Evolutionary conservation across 2,113 vertebrate genomes (phyloP), one percentile per base, ranked within the genome.

Genomic region (Gobio gobio): DNA sequence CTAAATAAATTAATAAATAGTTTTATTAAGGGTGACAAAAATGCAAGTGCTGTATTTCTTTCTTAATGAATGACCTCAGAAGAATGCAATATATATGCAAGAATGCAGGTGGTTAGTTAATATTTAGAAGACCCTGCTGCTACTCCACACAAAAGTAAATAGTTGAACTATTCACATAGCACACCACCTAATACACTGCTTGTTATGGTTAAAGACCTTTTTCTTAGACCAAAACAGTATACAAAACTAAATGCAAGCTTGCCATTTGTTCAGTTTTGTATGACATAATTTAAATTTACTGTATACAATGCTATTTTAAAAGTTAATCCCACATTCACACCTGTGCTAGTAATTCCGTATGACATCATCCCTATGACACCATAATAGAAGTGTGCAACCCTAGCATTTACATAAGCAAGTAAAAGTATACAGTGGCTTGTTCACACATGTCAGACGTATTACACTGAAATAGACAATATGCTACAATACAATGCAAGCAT

Each of bases 51-150:
- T 70, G 54, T 70, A 83, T 72, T 7, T 91, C 91, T 92, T 86
- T 86, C 9, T 82, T 83, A 33, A 83, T 92, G 87, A 93, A 87
- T 87, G 84, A 91, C 84, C 54, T 74, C 88, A 86, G 45, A 89
- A 92, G 94, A 94, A 94, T 94, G 93, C 26, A 82, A 91, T 89
- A 88, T 40, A 83, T 83, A 86, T 29, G 84, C 90, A 90, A 85
- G 86, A 89, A 86, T 64, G 82, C 83, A 80, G 81, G 47, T 36
- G 56, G 63, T 85, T 87, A 88, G 92, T 93, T 94, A 94, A 94
- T 94, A 89, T 90, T 94, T 94, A 92, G 80, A 82, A 86, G 84
- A 90, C 82, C 81, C 4, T 43, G 36, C 86, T 92, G 43, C 56
- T 87, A 91, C 80, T 88, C 61, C n/a, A 90, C 47, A 86, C 33